These are phyloP conservation scores for Entomobrya multifasciata DNA, from an alignment of 2,888 invertebrate genomes.

Conservation along the genomic window DNA sequence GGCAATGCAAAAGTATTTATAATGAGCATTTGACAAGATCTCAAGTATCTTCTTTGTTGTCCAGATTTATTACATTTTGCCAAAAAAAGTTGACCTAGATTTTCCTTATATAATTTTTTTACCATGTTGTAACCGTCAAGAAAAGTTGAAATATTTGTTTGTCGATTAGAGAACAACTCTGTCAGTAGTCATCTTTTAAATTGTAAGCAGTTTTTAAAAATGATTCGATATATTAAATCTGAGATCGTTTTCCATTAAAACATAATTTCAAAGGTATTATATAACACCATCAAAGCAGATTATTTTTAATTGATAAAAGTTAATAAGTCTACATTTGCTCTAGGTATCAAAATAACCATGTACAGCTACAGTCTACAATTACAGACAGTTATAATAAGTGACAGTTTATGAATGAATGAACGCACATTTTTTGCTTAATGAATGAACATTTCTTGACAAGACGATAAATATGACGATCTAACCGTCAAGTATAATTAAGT, in stretches of 20 bases:
- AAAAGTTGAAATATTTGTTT: not conserved
- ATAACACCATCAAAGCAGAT: slow-evolving; percentile 41
- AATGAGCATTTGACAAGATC: slow-evolving; percentile 61
- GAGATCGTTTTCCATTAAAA: slow-evolving; percentile 74
- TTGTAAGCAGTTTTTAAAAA: slow-evolving; percentile 33
- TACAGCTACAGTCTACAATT: slow-evolving; percentile 31
- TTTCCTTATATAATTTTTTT: not conserved
- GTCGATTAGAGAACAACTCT: not conserved
- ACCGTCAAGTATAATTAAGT: not conserved
- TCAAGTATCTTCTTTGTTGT: slow-evolving; percentile 13
- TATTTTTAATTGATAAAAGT: not conserved
- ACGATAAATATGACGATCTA: not conserved
- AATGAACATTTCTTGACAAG: not conserved
- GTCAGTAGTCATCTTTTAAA: not conserved
- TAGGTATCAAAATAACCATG: no score
- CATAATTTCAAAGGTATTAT: slow-evolving; percentile 41
- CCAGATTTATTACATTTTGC: no score
- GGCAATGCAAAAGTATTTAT: slow-evolving; percentile 24
- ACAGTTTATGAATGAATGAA: slow-evolving; percentile 15
- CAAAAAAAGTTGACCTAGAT: not conserved
- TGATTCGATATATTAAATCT: slow-evolving; percentile 71
- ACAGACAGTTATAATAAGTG: slow-evolving; percentile 22
- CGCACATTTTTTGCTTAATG: not conserved
- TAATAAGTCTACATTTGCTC: slow-evolving; percentile 30
- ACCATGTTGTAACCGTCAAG: slow-evolving; percentile 25